Evolutionary conservation across 2,888 invertebrate genomes (phyloP).

Genomic region (Chromoteleia sp.): DNA sequence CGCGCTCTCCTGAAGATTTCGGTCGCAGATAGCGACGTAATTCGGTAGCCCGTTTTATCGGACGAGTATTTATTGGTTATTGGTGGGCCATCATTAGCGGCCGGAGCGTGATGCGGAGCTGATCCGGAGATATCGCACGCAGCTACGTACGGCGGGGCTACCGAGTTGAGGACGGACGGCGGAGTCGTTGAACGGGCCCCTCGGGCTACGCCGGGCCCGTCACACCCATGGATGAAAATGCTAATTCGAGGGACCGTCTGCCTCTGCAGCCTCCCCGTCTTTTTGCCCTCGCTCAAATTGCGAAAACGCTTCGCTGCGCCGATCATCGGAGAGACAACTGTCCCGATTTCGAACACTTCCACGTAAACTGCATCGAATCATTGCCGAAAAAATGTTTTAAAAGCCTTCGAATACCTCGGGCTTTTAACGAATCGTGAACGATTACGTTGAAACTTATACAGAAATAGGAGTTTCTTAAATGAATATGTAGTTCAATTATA

Average conservation of each 20-base stretch:
- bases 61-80: conserved; percentile 83
- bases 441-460: too few species aligned
- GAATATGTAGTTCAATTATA: too few species aligned
- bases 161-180: conserved; percentile 76
- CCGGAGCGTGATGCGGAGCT: conserved; percentile 79
- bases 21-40: conserved; percentile 80
- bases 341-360: conserved; percentile 3
- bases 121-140: conserved; percentile 79
- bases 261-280: conserved; percentile 32
- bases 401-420: too few species aligned
- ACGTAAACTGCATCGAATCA: neutral
- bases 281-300: conserved; percentile 49
- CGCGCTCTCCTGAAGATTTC: conserved; percentile 74
- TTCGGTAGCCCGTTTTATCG: conserved; percentile 81
- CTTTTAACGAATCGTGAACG: too few species aligned
- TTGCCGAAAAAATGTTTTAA: too few species aligned
- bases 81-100: conserved; percentile 84
- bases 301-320: conserved; percentile 20
- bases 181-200: conserved; percentile 76
- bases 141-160: conserved; percentile 75
- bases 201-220: conserved; percentile 70
- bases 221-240: conserved; percentile 78
- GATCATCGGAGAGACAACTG: conserved; percentile 18
- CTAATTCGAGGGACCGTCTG: conserved; percentile 75
- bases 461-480: too few species aligned